Base-by-base conservation (phyloP, 2,888 invertebrate genomes). In the Andricus quercusramuli region DNA sequence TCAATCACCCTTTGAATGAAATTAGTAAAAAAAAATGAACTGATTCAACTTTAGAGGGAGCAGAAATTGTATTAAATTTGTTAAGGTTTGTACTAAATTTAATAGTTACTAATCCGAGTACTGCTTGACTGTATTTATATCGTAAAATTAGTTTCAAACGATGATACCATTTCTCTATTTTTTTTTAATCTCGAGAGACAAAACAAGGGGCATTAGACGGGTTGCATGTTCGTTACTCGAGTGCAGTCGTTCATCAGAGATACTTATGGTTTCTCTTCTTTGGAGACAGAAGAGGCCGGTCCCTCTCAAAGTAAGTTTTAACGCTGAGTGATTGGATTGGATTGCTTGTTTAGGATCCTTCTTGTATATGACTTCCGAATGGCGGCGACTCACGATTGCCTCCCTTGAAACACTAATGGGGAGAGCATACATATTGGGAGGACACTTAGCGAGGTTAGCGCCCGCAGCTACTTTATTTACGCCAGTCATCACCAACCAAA, bases 381-480 rank as follows among this genome's bases (percentile, higher is more conserved):
- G 70, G 44, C 70, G 47, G 70, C 70, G n/a, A 29, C 70, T 70
- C 47, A 29, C 51, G 51, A 70, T 70, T 70, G 41, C 78, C 68
- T 25, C 68, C 62, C 68, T 78, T 62, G 41, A 59, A 41, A 59
- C 84, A 82, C 81, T 89, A 88, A 89, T 88, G 87, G 88, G 79
- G 25, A 88, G 83, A 81, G 85, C 82, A 89, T 85, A 90, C 87
- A 90, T 88, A 89, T 89, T 89, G 89, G 89, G 82, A 87, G 86
- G 87, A 87, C 88, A 89, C 89, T 90, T 90, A 89, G 87, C 86
- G 83, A 77, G 82, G 86, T 90, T 90, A 89, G 86, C 85, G 86
- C 84, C 83, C 83, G 84, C 81, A 85, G 89, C 89, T 89, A 89
- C 88, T 89, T 90, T 90, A 90, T 89, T 89, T 89, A 87, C 89